A percentile compares a stretch with the other conserved stretches of the same genome.
Conservation (phyloP, 1,140 invertebrate genomes). For the Metopolophium dirhodum region DNA sequence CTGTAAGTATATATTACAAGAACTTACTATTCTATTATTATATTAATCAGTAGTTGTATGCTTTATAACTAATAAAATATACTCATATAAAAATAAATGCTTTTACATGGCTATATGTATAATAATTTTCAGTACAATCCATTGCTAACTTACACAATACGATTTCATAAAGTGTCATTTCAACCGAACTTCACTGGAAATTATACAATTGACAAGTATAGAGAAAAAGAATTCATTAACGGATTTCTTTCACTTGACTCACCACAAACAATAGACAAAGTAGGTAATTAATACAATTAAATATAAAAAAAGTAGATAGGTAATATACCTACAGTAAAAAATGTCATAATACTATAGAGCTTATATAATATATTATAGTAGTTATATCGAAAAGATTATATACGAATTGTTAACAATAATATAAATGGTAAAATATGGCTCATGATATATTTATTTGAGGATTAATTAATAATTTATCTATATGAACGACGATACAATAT, state of each 20-base stretch:
- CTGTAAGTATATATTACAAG: background rate
- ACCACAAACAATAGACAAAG: background rate
- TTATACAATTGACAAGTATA: background rate
- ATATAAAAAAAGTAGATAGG: background rate
- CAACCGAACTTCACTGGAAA: background rate
- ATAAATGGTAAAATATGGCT: background rate
- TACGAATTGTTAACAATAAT: background rate
- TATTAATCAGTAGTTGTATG: background rate
- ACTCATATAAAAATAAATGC: background rate
- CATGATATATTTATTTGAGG: background rate
- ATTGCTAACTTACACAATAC: background rate
- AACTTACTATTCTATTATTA: background rate
- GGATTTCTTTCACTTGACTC: background rate
- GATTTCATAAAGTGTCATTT: background rate
- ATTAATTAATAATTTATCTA: background rate
- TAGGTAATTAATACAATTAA: background rate
- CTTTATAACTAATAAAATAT: too few species aligned
- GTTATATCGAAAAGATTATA: background rate
- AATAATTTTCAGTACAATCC: conserved; percentile 21
- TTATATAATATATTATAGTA: background rate
- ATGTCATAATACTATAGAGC: background rate
- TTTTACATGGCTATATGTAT: background rate
- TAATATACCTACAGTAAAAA: background rate
- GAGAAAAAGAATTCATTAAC: background rate
- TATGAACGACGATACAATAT: background rate